Evolutionary conservation across 2,113 vertebrate genomes (phyloP), one percentile per base, ranked within the genome.

Genomic region (Nothoprocta perdicaria): DNA sequence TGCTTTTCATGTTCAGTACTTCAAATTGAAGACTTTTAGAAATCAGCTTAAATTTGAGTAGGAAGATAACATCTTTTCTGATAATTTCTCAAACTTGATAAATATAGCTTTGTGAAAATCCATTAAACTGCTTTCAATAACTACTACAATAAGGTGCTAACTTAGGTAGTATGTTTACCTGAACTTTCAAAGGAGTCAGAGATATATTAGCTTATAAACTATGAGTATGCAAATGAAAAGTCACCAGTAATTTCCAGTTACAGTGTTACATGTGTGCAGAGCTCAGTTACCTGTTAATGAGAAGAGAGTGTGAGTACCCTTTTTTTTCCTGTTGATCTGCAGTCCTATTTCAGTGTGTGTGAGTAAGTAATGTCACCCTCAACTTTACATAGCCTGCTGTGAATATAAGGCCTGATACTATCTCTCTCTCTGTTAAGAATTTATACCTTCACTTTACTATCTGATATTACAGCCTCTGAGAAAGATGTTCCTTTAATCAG

Each of bases 31-130:
- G 4, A 94, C 77, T 80, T 95, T 68, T 72, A 86, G 48, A 80
- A 91, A 68, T 9, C 22, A 84, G 85, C 2, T 73, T 93, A 66
- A 69, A 33, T 90, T 93, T 90, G 3, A 5, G 24, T 6, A 55
- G 11, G 71, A 83, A 43, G 4, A 50, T 77, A 61, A 2, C 21
- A 26, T 52, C 8, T 61, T 88, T 72, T 92, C 40, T 89, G 63
- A 21, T 2, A 41, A 16, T 85, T 74, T 90, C 33, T 89, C 52
- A 73, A 76, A 85, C 29, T 88, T 24, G 81, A 46, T 83, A 77
- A 95, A 60, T 18, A 46, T 72, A 69, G 9, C 29, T 86, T 81
- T 88, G 27, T 68, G 86, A 95, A 96, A 94, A 93, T 27, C 8
- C 85, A 43, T 43, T 90, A 61, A 62, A 50, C 29, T 71, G 65